Conservation (phyloP, 2,113 vertebrate genomes). For the Caranx melampygus region DNA sequence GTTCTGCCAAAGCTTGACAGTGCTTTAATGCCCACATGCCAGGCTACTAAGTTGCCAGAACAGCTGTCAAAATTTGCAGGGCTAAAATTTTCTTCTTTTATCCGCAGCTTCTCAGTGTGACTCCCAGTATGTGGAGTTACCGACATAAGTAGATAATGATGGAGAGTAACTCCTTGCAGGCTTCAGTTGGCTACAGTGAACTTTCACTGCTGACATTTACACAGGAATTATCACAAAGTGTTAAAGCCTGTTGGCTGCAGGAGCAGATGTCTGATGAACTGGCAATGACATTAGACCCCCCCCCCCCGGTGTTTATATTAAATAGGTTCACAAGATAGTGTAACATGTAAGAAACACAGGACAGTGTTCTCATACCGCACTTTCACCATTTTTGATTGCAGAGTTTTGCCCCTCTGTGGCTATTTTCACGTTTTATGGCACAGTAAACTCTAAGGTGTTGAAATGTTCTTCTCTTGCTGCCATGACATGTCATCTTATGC, state of each 20-base stretch:
- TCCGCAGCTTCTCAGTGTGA: slow-evolving; percentile 8
- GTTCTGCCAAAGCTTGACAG: not conserved
- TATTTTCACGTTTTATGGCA: slow-evolving; percentile 20
- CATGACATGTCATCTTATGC: slow-evolving; percentile 3
- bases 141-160: slow-evolving; percentile 49
- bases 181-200: slow-evolving; percentile 42
- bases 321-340: not conserved
- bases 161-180: slow-evolving; percentile 22
- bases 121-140: slow-evolving; percentile 27
- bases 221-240: slow-evolving; percentile 45
- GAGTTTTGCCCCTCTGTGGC: slow-evolving; percentile 16
- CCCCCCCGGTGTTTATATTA: not conserved
- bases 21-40: slow-evolving; percentile 24
- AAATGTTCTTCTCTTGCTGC: slow-evolving; percentile 9
- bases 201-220: slow-evolving; percentile 59
- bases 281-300: slow-evolving; percentile 9
- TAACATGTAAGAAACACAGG: not conserved
- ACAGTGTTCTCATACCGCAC: not conserved
- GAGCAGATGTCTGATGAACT: slow-evolving; percentile 26
- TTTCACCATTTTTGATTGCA: slow-evolving; percentile 13
- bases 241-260: slow-evolving; percentile 17
- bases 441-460: slow-evolving; percentile 2
- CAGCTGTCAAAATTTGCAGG: slow-evolving; percentile 57
- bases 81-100: slow-evolving; percentile 41
- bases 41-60: slow-evolving; percentile 20